Evolutionary conservation across 2,113 vertebrate species (phyloP).

Genomic region (Cairina moschata): DNA sequence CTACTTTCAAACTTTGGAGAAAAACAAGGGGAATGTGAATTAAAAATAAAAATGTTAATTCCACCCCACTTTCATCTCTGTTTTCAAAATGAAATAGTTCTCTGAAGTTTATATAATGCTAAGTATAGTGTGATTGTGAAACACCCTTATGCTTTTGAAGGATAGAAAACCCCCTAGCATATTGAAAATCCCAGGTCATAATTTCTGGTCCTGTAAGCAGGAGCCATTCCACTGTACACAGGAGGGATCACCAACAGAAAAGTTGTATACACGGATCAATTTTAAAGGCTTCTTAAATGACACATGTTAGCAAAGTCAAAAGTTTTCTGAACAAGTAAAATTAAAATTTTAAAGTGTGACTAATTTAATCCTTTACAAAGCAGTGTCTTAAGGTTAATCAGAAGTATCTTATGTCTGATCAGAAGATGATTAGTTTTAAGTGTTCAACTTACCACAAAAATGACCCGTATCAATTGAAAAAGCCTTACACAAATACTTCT

Average conservation of each 20-base stretch:
- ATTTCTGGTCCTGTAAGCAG: neutral
- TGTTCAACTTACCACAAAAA: neutral
- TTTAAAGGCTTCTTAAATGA: neutral
- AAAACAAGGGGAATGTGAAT: neutral
- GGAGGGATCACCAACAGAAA: neutral
- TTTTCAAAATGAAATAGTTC: neutral
- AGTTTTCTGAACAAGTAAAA: neutral
- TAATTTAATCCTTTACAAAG: neutral
- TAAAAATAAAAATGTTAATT: constrained; percentile 20
- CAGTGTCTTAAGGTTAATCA: neutral
- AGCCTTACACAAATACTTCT: neutral
- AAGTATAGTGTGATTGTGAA: neutral
- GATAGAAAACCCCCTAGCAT: neutral
- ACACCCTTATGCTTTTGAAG: neutral
- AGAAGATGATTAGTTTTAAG: neutral
- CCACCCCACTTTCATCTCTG: neutral
- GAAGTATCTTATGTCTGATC: neutral
- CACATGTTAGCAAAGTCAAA: neutral
- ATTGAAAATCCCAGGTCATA: neutral
- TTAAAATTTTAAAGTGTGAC: neutral
- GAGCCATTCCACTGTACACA: neutral
- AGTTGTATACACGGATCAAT: neutral
- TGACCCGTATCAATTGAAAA: neutral
- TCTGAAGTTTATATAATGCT: neutral
- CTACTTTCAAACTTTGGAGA: neutral